A percentile compares a stretch with the other conserved stretches of the same genome.
Conservation (phyloP, 2,888 invertebrate species). For the Nymphalis urticae region DNA sequence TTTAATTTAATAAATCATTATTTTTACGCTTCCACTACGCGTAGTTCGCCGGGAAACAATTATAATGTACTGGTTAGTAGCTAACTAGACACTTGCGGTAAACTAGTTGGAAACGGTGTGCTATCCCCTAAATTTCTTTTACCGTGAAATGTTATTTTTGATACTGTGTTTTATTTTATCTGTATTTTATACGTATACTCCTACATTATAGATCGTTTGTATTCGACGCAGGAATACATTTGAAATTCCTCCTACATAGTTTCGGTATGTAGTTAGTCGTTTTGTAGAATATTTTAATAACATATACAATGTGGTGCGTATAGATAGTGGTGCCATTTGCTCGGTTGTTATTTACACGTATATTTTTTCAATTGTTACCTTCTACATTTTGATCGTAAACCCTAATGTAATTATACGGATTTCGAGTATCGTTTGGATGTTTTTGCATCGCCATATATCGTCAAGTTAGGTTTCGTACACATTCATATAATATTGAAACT, state of each 20-base stretch:
- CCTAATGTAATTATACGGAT: conserved; percentile 38
- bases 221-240: conserved; percentile 29
- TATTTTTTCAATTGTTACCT: conserved; percentile 71
- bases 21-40: conserved; percentile 34
- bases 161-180: conserved; percentile 38
- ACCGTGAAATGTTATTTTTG: conserved; percentile 40
- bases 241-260: conserved; percentile 24
- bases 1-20: conserved; percentile 30
- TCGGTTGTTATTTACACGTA: conserved; percentile 74
- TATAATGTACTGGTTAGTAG: conserved; percentile 33
- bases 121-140: conserved; percentile 35
- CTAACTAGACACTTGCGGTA: conserved; percentile 19
- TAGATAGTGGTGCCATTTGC: conserved; percentile 74
- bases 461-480: not conserved
- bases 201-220: conserved; percentile 38
- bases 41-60: conserved; percentile 35
- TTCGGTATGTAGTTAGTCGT: conserved; percentile 36
- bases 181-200: conserved; percentile 37
- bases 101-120: conserved; percentile 19
- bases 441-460: not conserved
- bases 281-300: conserved; percentile 40
- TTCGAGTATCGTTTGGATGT: conserved; percentile 43
- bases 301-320: conserved; percentile 63
- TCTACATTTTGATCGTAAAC: conserved; percentile 46
- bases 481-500: not conserved